Evolutionary conservation across 1,140 invertebrate genomes (phyloP).

Genomic region (Hylaeus volcanicus): DNA sequence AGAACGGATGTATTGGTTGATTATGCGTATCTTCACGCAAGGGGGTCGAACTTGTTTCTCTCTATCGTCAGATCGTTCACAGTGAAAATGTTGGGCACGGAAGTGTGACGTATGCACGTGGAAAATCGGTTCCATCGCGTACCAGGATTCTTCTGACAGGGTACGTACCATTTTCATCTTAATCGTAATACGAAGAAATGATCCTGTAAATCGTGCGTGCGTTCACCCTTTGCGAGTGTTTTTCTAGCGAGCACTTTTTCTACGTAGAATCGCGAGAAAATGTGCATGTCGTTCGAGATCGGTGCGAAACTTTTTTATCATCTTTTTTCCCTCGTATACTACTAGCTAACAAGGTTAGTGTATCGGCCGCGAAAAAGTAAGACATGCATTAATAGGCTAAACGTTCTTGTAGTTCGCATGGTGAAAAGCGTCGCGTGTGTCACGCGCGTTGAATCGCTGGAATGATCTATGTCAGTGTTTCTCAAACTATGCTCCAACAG

Average conservation of each 20-base stretch:
- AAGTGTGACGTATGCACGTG: constrained; percentile 14
- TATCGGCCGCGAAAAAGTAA: constrained; percentile 3
- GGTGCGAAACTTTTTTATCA: background rate
- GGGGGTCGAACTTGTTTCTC: background rate
- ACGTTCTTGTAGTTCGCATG: background rate
- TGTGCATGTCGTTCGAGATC: background rate
- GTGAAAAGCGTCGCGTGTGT: constrained; percentile 35
- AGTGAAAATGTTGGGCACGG: constrained; percentile 14
- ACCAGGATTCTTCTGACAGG: constrained; percentile 18
- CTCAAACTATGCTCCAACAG: too few relatives aligned
- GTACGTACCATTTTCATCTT: constrained; percentile 25
- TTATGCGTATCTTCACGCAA: constrained; percentile 19
- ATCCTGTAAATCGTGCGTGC: background rate
- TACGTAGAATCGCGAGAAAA: background rate
- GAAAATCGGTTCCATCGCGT: constrained; percentile 18
- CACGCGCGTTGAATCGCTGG: constrained; percentile 11
- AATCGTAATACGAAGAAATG: background rate
- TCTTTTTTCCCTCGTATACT: background rate
- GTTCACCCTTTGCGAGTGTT: background rate
- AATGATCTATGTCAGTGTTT: background rate
- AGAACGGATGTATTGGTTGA: constrained; percentile 47
- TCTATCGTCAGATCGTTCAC: background rate
- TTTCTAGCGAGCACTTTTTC: too few relatives aligned
- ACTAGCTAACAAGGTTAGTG: background rate
- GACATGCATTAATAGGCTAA: constrained; percentile 3